phyloP scores from a whole-genome alignment of 2,113 vertebrate genomes.

The Malaclemys terrapin region DNA sequence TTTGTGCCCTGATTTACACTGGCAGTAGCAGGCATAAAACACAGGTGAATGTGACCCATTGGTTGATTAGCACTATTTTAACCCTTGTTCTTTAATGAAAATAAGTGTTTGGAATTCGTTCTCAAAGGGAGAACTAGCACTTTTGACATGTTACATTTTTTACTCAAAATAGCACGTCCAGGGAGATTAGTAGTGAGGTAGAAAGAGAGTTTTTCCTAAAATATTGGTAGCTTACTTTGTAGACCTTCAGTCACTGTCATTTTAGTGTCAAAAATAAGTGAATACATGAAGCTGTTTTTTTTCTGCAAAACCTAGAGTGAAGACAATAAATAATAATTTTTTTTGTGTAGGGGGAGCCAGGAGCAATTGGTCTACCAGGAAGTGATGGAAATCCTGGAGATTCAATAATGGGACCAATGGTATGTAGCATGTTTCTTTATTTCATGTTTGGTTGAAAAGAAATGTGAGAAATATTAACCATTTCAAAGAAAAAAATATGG shows the following conservation, averaged over 20 bases:
- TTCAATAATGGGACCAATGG: constrained; percentile 76
- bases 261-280: neutral
- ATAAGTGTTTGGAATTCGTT: neutral
- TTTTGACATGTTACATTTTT: neutral
- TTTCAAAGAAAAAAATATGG: neutral
- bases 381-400: constrained; percentile 72
- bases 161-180: neutral
- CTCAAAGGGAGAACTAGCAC: neutral
- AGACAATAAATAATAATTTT: neutral
- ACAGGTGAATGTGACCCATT: neutral
- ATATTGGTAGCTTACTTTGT: neutral
- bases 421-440: constrained; percentile 30
- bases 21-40: neutral
- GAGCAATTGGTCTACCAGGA: constrained; percentile 62
- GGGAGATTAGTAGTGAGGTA: neutral
- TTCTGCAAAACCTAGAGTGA: neutral
- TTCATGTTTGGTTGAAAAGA: neutral
- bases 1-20: neutral
- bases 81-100: neutral
- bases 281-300: neutral
- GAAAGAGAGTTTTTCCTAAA: neutral
- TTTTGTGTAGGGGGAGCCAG: constrained; percentile 72
- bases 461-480: neutral
- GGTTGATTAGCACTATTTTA: neutral
- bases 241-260: neutral